phyloP scores from a whole-genome alignment of 2,113 vertebrate genomes.

The Jacana jacana region DNA sequence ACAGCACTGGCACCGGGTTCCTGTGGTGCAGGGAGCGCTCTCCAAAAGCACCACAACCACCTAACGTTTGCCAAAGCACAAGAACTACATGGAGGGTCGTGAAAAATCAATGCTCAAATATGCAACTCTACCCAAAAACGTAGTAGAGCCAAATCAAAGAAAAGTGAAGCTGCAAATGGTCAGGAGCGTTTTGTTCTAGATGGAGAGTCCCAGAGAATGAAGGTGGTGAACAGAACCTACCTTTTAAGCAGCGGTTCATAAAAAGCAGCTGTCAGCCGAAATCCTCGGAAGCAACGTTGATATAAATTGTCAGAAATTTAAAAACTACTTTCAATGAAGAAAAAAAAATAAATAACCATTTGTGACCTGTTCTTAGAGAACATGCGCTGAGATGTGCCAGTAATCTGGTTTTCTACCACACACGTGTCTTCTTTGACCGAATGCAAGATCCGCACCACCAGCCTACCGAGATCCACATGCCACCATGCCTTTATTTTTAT shows the following conservation, averaged over 20 bases:
- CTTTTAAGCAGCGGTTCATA: background rate
- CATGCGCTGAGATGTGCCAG: rapidly evolving
- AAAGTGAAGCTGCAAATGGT: background rate
- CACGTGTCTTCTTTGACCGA: background rate
- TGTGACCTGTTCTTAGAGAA: background rate
- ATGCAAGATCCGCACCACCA: background rate
- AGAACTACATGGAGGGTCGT: background rate
- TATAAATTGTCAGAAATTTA: background rate
- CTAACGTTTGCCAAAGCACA: background rate
- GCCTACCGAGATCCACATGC: background rate
- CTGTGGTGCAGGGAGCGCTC: background rate
- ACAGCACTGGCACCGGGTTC: conserved; percentile 13
- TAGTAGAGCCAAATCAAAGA: background rate
- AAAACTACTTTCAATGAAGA: background rate
- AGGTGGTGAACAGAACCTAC: background rate
- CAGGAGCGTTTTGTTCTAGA: background rate
- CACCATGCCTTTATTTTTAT: background rate
- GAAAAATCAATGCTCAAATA: background rate
- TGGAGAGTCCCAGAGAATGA: background rate
- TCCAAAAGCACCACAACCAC: background rate
- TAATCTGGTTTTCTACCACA: background rate
- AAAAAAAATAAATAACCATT: background rate
- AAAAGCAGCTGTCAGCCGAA: background rate
- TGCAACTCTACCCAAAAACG: background rate
- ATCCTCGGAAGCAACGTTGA: background rate